Percentiles rank a stretch among this genome's conserved stretches.
These are phyloP conservation scores for Galerucella pusilla DNA, from an alignment of 2,888 invertebrate genomes.

Conservation along the genomic window DNA sequence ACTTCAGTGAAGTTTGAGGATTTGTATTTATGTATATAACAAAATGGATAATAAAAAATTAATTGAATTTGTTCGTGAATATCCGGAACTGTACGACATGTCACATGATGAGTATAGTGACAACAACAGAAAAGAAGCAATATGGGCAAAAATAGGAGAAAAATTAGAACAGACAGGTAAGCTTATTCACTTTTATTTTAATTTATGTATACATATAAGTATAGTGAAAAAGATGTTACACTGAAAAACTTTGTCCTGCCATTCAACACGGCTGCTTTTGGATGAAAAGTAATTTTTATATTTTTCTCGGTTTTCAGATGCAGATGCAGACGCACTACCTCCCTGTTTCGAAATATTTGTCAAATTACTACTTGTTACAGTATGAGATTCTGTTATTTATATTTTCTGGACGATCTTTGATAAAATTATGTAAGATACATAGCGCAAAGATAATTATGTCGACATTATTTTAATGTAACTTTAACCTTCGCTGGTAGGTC, in stretches of 20 bases:
- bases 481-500: constrained; percentile 27
- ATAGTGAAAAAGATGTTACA: no score
- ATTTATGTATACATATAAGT: constrained; percentile 5
- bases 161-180: constrained; percentile 13
- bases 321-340: constrained; percentile 17
- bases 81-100: constrained; percentile 18
- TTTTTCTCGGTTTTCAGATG: no score
- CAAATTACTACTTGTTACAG: constrained; percentile 15
- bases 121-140: constrained; percentile 4
- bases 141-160: constrained; percentile 19
- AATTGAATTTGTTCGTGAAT: constrained; percentile 17
- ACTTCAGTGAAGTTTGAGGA: no score
- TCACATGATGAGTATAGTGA: not conserved
- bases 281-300: no score
- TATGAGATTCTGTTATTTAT: constrained; percentile 20
- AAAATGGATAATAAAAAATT: not conserved
- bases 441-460: constrained; percentile 24
- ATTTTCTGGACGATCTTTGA: constrained; percentile 15
- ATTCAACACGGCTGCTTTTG: no score
- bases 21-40: no score
- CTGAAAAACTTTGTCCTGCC: no score
- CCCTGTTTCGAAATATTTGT: constrained; percentile 21
- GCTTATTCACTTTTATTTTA: constrained; percentile 20
- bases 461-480: constrained; percentile 13
- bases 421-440: constrained; percentile 31